Evolutionary conservation across 2,113 vertebrate species (phyloP).

Genomic region (Lepidiolamprologus cunningtoni): DNA sequence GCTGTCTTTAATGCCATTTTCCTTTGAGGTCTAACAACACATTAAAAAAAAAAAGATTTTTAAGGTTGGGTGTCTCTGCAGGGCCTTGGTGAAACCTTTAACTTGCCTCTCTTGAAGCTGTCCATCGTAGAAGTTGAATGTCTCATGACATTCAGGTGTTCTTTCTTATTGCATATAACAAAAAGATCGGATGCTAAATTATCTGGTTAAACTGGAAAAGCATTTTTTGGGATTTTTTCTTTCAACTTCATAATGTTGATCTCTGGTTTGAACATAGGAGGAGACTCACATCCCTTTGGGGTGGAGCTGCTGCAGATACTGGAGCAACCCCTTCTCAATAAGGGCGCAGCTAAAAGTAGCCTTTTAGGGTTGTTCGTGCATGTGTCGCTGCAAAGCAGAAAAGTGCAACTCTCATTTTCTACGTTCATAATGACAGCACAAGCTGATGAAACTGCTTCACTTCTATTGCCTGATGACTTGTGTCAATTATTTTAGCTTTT

Average conservation of each 20-base stretch:
- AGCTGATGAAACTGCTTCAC: background rate
- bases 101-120: background rate
- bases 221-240: background rate
- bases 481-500: background rate
- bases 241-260: background rate
- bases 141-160: background rate
- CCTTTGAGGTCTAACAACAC: background rate
- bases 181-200: background rate
- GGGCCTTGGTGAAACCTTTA: background rate
- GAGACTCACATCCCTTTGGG: background rate
- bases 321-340: background rate
- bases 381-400: background rate
- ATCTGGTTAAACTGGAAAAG: background rate
- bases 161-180: background rate
- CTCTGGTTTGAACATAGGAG: background rate
- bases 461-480: background rate
- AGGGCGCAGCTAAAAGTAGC: background rate
- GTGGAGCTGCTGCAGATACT: background rate
- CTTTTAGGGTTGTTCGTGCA: background rate
- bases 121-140: background rate
- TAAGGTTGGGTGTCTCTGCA: background rate
- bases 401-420: background rate
- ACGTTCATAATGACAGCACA: background rate
- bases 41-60: background rate
- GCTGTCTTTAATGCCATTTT: background rate